Percentiles rank a stretch among this genome's conserved stretches.
Conservation (phyloP, 2,797 vertebrate species). For the Eospalax fontanierii region DNA sequence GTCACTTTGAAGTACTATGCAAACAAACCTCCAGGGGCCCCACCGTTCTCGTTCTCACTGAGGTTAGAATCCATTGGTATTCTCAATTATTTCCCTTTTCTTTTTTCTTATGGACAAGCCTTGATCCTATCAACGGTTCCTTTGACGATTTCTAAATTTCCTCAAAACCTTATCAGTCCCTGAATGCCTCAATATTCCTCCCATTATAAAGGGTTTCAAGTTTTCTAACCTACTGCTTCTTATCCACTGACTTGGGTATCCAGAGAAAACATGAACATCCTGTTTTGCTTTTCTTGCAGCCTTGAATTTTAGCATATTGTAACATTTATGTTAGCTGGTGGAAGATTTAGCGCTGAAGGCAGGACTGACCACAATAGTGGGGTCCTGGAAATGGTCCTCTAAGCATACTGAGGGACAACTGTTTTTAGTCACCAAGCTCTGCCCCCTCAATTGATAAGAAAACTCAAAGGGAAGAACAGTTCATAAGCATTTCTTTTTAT, state of each 20-base stretch:
- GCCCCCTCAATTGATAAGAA: neutral
- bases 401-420: neutral
- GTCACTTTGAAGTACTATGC: slow-evolving; percentile 60
- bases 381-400: neutral
- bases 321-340: slow-evolving; percentile 25
- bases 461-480: neutral
- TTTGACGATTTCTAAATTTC: slow-evolving; percentile 79
- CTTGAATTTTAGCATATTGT: slow-evolving; percentile 57
- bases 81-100: slow-evolving; percentile 70
- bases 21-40: slow-evolving; percentile 39
- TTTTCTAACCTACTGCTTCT: slow-evolving; percentile 53
- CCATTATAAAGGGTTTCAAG: slow-evolving; percentile 63
- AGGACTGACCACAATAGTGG: neutral
- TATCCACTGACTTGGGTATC: slow-evolving; percentile 63
- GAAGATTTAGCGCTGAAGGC: slow-evolving; percentile 37
- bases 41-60: slow-evolving; percentile 37
- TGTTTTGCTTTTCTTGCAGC: slow-evolving; percentile 66
- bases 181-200: slow-evolving; percentile 61
- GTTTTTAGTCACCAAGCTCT: neutral
- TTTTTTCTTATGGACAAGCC: slow-evolving; percentile 68
- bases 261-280: slow-evolving; percentile 42
- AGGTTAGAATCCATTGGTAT: slow-evolving; percentile 43
- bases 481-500: neutral
- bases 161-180: slow-evolving; percentile 72
- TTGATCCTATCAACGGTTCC: slow-evolving; percentile 71